These are phyloP conservation scores for Wiebesia pumilae DNA, from an alignment of 1,140 invertebrate genomes.

Conservation along the genomic window DNA sequence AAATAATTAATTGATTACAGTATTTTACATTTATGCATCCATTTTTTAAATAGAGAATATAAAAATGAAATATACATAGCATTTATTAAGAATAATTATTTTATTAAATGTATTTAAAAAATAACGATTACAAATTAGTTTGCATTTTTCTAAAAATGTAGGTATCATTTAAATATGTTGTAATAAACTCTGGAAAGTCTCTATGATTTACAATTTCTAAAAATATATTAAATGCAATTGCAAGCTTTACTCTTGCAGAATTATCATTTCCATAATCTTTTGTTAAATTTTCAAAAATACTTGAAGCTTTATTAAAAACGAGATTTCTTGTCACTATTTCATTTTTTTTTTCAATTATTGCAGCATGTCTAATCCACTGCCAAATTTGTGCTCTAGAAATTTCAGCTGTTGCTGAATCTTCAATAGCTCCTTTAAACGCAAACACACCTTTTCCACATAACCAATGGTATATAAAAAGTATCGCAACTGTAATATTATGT, in stretches of 20 bases:
- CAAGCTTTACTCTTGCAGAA: constrained; percentile 70
- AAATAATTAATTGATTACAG: background rate
- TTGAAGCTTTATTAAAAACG: constrained; percentile 63
- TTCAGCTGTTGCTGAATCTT: constrained; percentile 85
- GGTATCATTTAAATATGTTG: constrained; percentile 77
- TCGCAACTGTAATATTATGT: constrained; percentile 80
- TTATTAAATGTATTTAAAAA: constrained; percentile 38
- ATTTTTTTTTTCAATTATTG: constrained; percentile 70
- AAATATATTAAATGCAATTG: constrained; percentile 75
- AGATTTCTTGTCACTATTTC: constrained; percentile 71
- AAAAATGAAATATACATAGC: background rate
- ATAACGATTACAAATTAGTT: constrained; percentile 66
- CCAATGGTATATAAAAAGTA: constrained; percentile 83
- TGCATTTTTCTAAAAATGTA: constrained; percentile 76
- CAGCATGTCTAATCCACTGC: constrained; percentile 82
- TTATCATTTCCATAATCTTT: constrained; percentile 65
- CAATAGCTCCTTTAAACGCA: constrained; percentile 79
- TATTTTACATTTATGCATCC: background rate
- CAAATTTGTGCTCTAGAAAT: constrained; percentile 84
- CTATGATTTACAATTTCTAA: constrained; percentile 75
- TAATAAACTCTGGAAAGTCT: constrained; percentile 77
- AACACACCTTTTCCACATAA: constrained; percentile 81
- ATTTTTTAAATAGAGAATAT: background rate
- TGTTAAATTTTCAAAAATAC: constrained; percentile 68
- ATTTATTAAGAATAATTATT: constrained; percentile 16